Conservation (phyloP, 2,113 vertebrate species). For the Pygoscelis adeliae region DNA sequence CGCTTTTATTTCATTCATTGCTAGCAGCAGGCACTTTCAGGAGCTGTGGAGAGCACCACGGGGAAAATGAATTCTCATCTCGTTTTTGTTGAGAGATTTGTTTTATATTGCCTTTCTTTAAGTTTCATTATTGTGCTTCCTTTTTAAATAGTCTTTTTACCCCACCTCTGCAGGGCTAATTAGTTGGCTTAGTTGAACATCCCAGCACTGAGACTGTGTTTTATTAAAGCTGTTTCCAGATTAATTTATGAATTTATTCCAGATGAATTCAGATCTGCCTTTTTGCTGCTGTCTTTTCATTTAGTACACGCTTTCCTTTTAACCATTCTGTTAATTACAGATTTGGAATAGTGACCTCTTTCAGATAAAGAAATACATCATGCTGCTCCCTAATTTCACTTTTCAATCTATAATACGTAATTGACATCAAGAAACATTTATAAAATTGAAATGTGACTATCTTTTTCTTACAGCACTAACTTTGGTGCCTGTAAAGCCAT, state of each 20-base stretch:
- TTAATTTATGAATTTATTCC: not conserved
- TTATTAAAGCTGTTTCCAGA: not conserved
- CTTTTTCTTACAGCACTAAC: not conserved
- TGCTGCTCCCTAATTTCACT: not conserved
- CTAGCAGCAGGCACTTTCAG: conserved; percentile 13
- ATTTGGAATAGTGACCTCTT: not conserved
- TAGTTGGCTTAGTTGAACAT: not conserved
- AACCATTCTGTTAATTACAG: not conserved
- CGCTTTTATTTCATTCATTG: conserved; percentile 22
- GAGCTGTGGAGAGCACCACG: not conserved
- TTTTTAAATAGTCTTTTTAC: not conserved
- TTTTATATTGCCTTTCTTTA: conserved; percentile 12
- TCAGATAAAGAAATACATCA: not conserved
- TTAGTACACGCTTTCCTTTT: not conserved
- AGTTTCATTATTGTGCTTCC: not conserved
- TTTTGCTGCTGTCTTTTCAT: not conserved
- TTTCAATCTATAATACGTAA: not conserved
- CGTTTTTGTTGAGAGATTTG: not conserved
- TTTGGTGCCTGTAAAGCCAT: not conserved
- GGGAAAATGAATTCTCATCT: not conserved
- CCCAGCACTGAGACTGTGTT: not conserved
- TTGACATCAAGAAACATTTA: not conserved
- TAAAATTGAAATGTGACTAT: not conserved
- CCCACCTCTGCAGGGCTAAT: not conserved
- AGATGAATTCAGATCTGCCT: not conserved